Conservation (phyloP, 2,113 vertebrate species). For the Amphilophus citrinellus region DNA sequence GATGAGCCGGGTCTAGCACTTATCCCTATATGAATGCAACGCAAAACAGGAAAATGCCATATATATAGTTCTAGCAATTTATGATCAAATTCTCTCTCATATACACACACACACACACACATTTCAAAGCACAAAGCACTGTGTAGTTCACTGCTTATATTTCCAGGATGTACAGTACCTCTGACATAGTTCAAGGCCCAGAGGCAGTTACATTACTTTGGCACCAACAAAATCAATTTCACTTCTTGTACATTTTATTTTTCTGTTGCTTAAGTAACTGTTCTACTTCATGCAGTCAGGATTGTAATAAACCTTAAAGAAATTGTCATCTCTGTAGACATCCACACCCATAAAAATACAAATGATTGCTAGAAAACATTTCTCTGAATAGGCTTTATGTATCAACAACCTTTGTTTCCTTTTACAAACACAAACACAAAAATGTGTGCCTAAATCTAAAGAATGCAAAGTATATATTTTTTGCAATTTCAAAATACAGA, state of each 20-base stretch:
- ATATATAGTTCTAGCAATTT: neutral
- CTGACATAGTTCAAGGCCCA: conserved; percentile 1
- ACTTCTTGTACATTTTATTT: conserved; percentile 33
- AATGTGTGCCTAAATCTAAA: neutral
- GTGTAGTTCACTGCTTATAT: neutral
- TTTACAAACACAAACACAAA: neutral
- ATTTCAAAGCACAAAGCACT: neutral
- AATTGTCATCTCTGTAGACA: neutral
- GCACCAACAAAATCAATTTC: conserved; percentile 23
- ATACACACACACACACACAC: neutral
- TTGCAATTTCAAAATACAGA: neutral
- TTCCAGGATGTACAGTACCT: neutral
- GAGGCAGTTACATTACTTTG: conserved; percentile 34
- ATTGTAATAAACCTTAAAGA: conserved; percentile 26
- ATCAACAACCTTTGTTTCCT: neutral
- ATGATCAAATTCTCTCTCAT: neutral
- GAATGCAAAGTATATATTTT: neutral
- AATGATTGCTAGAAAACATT: neutral
- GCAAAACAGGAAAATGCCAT: neutral
- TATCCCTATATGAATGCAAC: neutral
- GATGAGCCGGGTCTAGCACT: neutral
- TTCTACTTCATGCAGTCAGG: conserved; percentile 8
- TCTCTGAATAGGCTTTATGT: neutral
- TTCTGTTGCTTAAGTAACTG: conserved; percentile 38
- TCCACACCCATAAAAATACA: neutral